Percentiles rank a stretch among this genome's conserved stretches.
Conservation (phyloP, 2,797 vertebrate genomes). For the Aulostomus chinensis region DNA sequence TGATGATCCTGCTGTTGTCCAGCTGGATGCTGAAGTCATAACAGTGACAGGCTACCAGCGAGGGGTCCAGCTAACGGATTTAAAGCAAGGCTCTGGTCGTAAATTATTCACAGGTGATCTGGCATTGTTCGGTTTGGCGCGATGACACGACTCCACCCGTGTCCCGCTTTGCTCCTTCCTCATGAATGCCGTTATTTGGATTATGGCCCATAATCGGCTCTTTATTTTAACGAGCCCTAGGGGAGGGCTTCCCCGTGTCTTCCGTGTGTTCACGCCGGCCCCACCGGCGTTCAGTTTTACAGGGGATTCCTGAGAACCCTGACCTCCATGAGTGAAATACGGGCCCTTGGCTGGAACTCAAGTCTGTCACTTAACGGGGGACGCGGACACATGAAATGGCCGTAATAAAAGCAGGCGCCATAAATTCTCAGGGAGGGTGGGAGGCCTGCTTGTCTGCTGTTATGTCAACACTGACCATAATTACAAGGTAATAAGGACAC, state of each 20-base stretch:
- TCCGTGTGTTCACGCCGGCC: conserved; percentile 32
- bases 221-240: conserved; percentile 71
- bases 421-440: conserved; percentile 80
- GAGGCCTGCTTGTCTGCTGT: conserved; percentile 77
- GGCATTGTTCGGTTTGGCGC: conserved; percentile 38
- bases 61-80: conserved; percentile 52
- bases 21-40: conserved; percentile 52
- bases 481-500: conserved; percentile 86
- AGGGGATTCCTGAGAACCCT: conserved; percentile 76
- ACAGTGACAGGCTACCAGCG: conserved; percentile 40
- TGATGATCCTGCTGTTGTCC: conserved; percentile 64
- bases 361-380: conserved; percentile 77
- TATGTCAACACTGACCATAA: conserved; percentile 86
- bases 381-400: conserved; percentile 79
- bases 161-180: conserved; percentile 47
- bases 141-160: conserved; percentile 45
- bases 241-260: conserved; percentile 67
- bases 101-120: conserved; percentile 63
- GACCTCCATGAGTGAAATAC: conserved; percentile 83
- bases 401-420: conserved; percentile 81
- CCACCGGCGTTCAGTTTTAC: conserved; percentile 60
- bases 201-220: conserved; percentile 69
- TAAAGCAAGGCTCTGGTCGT: conserved; percentile 40
- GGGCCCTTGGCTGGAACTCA: conserved; percentile 79
- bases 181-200: conserved; percentile 70